Percentiles rank a stretch among this genome's conserved stretches.
Conservation (phyloP, 2,113 vertebrate genomes). For the Rattus norvegicus region DNA sequence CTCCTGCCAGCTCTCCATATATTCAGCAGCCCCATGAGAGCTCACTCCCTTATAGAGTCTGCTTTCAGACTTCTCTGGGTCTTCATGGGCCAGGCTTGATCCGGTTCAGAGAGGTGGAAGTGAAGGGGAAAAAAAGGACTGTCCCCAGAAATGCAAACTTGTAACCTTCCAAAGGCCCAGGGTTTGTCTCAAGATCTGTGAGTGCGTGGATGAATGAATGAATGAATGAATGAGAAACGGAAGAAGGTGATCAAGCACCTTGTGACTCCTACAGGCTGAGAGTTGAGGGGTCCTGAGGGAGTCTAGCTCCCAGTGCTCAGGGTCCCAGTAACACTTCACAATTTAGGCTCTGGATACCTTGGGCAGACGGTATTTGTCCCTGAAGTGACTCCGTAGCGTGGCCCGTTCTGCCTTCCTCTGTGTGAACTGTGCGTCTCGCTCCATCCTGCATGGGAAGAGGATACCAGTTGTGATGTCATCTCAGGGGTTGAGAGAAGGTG, state of each 20-base stretch:
- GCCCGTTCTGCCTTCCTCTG: slow-evolving; percentile 98
- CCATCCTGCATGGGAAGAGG: slow-evolving; percentile 87
- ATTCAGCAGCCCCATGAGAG: background rate
- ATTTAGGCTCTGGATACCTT: slow-evolving; percentile 87
- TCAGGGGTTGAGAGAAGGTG: background rate
- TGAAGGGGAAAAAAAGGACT: background rate
- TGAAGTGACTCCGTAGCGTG: slow-evolving; percentile 94
- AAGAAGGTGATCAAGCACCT: background rate
- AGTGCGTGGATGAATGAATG: background rate
- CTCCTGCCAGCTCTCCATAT: background rate
- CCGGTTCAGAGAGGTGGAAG: background rate
- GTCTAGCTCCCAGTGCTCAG: background rate
- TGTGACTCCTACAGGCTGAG: background rate
- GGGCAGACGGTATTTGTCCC: slow-evolving; percentile 96
- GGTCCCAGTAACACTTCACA: background rate
- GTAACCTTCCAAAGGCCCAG: background rate
- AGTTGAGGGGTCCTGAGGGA: background rate
- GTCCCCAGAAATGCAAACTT: slow-evolving; percentile 30
- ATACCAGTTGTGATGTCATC: background rate
- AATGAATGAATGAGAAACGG: background rate
- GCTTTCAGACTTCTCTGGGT: background rate
- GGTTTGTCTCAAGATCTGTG: background rate
- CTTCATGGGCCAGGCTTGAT: background rate
- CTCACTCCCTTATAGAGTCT: background rate
- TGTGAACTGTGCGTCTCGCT: slow-evolving; percentile 94